These are phyloP conservation scores for Lepetodrilus schrolli DNA, from an alignment of 2,888 invertebrate species.

Conservation along the genomic window DNA sequence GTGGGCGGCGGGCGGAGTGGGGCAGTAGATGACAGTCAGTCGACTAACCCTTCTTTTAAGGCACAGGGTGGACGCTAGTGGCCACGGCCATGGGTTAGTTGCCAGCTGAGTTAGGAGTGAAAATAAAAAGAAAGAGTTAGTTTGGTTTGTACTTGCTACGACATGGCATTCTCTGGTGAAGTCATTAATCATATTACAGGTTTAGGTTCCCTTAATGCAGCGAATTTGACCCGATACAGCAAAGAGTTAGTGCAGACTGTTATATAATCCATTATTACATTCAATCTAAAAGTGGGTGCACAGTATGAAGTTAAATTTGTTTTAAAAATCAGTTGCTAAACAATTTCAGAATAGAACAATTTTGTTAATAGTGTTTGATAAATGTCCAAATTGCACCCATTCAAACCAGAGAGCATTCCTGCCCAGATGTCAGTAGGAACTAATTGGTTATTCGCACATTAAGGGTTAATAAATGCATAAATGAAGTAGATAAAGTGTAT, in stretches of 20 bases:
- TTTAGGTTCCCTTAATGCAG: slow-evolving; percentile 3
- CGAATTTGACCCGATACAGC: slow-evolving; percentile 23
- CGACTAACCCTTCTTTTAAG: slow-evolving; percentile 26
- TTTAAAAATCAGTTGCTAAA: background rate
- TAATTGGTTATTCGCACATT: slow-evolving; percentile 21
- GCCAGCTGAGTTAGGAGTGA: slow-evolving; percentile 62
- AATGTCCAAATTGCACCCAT: slow-evolving; percentile 18
- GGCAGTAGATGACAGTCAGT: slow-evolving; percentile 17
- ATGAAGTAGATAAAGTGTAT: slow-evolving; percentile 11
- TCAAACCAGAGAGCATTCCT: slow-evolving; percentile 24
- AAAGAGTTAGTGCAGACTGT: slow-evolving; percentile 23
- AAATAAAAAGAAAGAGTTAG: slow-evolving; percentile 61
- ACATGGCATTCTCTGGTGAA: slow-evolving; percentile 28
- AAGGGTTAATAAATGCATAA: slow-evolving; percentile 25
- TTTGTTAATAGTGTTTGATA: slow-evolving; percentile 24
- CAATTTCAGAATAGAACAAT: slow-evolving; percentile 9
- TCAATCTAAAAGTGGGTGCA: slow-evolving; percentile 25
- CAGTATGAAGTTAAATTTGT: background rate
- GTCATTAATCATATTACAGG: background rate
- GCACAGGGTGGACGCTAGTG: slow-evolving; percentile 40
- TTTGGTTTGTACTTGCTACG: slow-evolving; percentile 37
- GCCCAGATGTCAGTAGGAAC: slow-evolving; percentile 13
- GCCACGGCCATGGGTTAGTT: slow-evolving; percentile 53
- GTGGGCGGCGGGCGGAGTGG: background rate
- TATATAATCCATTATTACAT: slow-evolving; percentile 10